phyloP scores from a whole-genome alignment of 2,113 vertebrate species.

The Cinclus mexicanus region DNA sequence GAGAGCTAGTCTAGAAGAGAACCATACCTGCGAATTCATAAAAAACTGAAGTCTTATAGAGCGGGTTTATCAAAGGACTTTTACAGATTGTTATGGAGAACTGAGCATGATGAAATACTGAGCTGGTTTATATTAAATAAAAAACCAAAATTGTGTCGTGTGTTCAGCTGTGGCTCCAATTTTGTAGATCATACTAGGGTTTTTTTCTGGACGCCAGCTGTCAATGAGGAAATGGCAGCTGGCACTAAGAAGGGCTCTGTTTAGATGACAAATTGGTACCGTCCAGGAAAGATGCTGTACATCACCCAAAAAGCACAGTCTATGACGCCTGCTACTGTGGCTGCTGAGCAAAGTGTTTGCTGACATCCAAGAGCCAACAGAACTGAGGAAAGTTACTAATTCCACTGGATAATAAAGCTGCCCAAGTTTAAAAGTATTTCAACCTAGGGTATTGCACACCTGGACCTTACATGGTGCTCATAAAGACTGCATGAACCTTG shows the following conservation, averaged over 20 bases:
- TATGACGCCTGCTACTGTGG: not conserved
- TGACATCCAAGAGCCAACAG: not conserved
- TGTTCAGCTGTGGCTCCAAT: not conserved
- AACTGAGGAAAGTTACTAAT: not conserved
- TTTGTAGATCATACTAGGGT: not conserved
- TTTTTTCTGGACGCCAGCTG: not conserved
- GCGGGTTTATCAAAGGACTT: not conserved
- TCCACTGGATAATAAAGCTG: not conserved
- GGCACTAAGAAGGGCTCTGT: not conserved
- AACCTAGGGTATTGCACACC: not conserved
- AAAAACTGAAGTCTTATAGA: not conserved
- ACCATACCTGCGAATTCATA: not conserved
- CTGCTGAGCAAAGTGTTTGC: not conserved
- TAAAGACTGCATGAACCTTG: not conserved
- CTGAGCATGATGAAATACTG: not conserved
- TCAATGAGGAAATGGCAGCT: not conserved
- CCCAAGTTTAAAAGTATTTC: not conserved
- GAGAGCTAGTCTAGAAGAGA: not conserved
- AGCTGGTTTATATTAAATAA: not conserved
- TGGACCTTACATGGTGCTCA: not conserved
- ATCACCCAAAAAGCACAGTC: not conserved
- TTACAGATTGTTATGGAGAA: not conserved
- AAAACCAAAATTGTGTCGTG: not conserved
- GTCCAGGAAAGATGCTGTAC: not conserved
- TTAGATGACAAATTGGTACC: not conserved